phyloP scores from a whole-genome alignment of 2,888 invertebrate species.

The Drosophila longiperda region DNA sequence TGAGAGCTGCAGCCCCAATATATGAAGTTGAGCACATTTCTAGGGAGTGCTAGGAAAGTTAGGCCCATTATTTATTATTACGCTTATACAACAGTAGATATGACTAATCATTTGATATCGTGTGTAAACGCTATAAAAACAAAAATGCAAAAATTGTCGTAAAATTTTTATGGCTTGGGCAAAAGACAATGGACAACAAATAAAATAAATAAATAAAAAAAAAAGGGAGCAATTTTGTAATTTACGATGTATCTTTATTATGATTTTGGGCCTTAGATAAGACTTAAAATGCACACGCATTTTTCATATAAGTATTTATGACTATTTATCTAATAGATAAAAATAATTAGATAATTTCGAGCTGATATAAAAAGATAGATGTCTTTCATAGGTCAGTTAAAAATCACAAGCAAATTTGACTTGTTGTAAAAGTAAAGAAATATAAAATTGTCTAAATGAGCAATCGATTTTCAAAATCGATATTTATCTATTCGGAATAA shows the following conservation, averaged over 20 bases:
- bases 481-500: not conserved
- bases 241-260: slow-evolving; percentile 25
- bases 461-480: not conserved
- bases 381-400: slow-evolving; percentile 6
- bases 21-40: not conserved
- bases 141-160: slow-evolving; percentile 47
- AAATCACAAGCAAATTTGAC: not conserved
- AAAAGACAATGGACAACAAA: slow-evolving; percentile 28
- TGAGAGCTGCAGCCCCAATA: not conserved
- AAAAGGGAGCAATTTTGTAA: slow-evolving; percentile 3
- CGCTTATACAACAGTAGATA: slow-evolving; percentile 23
- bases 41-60: slow-evolving; percentile 2
- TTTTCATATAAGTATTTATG: slow-evolving; percentile 1
- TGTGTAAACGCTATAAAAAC: slow-evolving; percentile 57
- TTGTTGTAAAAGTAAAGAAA: not conserved
- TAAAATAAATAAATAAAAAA: not conserved
- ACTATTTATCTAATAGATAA: slow-evolving; percentile 12
- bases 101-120: slow-evolving; percentile 65
- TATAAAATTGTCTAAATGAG: not conserved
- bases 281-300: not conserved
- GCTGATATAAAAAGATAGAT: not conserved
- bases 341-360: slow-evolving; percentile 14
- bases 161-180: slow-evolving; percentile 41
- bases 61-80: not conserved
- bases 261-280: slow-evolving; percentile 23